These are phyloP conservation scores for Peromyscus aztecus DNA, from an alignment of 2,797 vertebrate species.

Conservation along the genomic window DNA sequence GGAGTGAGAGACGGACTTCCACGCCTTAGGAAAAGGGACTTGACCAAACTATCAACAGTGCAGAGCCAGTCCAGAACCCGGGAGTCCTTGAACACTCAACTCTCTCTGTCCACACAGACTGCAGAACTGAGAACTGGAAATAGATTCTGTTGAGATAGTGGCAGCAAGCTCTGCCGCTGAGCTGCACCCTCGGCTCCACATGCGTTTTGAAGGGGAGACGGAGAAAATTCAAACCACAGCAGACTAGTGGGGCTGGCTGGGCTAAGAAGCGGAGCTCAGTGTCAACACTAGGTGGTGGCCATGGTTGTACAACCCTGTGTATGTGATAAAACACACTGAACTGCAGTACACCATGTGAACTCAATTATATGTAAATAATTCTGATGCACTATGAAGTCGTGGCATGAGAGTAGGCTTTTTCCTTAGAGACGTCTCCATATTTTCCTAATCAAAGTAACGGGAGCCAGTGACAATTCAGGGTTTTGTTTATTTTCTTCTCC, in stretches of 20 bases:
- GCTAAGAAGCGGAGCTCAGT: no score
- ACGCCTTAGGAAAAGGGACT: neutral
- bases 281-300: neutral
- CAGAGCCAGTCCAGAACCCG: neutral
- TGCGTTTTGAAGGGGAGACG: neutral
- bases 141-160: rapidly evolving
- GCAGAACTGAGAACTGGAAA: neutral
- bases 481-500: neutral
- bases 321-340: no score
- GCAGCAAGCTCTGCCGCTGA: neutral
- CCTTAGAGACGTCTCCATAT: neutral
- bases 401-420: neutral
- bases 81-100: rapidly evolving
- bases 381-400: neutral
- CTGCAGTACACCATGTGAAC: neutral
- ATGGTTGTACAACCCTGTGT: no score
- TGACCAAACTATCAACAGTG: neutral
- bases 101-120: neutral
- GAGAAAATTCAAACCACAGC: neutral
- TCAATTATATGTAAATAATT: neutral
- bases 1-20: neutral
- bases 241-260: neutral
- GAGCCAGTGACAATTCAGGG: neutral
- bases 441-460: neutral
- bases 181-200: neutral